Conservation (phyloP, 2,888 invertebrate genomes). For the Xestia c-nigrum region DNA sequence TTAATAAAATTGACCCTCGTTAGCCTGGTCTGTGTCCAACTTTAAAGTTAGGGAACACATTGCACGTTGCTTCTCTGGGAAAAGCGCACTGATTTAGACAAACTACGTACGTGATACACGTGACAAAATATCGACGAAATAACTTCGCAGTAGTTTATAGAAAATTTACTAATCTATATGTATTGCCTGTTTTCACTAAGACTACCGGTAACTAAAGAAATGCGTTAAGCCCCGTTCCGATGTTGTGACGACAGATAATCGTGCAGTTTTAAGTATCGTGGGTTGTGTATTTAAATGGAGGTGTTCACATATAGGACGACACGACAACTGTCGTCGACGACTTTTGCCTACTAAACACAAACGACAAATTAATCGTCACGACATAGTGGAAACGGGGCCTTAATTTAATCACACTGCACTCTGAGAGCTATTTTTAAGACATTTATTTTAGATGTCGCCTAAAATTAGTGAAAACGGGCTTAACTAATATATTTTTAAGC, state of each 20-base stretch:
- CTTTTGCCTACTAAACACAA: too few relatives aligned
- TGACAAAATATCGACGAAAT: neutral
- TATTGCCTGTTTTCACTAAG: neutral
- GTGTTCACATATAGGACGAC: too few relatives aligned
- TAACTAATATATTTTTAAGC: neutral
- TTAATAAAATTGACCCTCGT: constrained; percentile 15
- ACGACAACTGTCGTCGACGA: too few relatives aligned
- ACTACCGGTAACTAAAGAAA: neutral
- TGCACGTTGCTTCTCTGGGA: constrained; percentile 16
- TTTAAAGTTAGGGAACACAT: constrained; percentile 16
- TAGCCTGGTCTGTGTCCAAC: constrained; percentile 24
- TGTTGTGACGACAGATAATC: too few relatives aligned
- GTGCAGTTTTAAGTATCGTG: too few relatives aligned
- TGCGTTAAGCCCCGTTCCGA: neutral
- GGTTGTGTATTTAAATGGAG: too few relatives aligned
- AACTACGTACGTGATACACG: neutral
- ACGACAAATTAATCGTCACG: too few relatives aligned
- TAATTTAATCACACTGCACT: neutral
- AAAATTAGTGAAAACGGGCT: neutral
- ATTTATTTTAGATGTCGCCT: neutral
- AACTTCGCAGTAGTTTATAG: neutral
- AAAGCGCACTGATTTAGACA: constrained; percentile 8
- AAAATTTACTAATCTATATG: neutral
- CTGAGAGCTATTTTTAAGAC: neutral
- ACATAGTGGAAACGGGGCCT: neutral